These are phyloP conservation scores for Paelopatides confundens DNA, from an alignment of 53 echinoderm and acorn worm species.

Conservation along the genomic window DNA sequence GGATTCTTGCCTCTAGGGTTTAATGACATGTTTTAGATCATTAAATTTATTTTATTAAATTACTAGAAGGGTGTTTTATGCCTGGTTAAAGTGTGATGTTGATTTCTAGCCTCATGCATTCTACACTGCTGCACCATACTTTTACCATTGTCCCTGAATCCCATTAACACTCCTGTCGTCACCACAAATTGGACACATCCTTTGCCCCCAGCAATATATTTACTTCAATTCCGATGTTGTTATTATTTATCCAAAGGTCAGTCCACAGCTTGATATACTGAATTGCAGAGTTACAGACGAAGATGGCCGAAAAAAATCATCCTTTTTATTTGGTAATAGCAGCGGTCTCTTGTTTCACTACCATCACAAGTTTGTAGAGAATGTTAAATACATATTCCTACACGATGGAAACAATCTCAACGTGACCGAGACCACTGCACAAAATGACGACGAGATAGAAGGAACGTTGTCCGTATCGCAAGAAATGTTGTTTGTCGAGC, in stretches of 20 bases:
- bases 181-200: no score
- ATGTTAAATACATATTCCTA: background rate
- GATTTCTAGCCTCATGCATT: no score
- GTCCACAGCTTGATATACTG: background rate
- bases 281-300: background rate
- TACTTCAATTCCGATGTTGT: no score
- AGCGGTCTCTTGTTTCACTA: background rate
- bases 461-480: background rate
- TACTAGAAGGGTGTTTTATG: no score
- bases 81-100: no score
- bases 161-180: no score
- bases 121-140: no score
- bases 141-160: no score
- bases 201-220: no score
- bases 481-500: background rate
- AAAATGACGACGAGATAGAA: background rate
- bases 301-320: background rate
- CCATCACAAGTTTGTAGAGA: background rate
- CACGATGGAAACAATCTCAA: background rate
- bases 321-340: background rate
- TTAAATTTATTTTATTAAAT: no score
- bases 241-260: constrained; percentile 1
- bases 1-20: no score
- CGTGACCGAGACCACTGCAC: background rate
- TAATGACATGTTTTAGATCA: no score